phyloP scores from a whole-genome alignment of 2,888 invertebrate species.

The Peribatodes rhomboidaria region DNA sequence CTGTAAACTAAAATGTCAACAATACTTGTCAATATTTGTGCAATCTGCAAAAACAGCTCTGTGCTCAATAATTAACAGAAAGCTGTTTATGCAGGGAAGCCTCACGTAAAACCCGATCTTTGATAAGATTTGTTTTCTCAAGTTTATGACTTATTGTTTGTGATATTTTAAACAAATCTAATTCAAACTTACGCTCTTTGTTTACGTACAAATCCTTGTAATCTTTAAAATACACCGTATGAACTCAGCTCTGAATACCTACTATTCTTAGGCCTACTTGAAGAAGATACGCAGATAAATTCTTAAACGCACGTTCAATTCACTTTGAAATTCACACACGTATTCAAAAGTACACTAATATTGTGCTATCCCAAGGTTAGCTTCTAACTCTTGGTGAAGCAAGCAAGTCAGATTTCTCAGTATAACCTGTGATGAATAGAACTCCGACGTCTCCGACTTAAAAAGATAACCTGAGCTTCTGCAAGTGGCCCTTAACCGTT shows the following conservation, averaged over 20 bases:
- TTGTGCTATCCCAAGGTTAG: too few relatives aligned
- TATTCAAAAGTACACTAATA: too few relatives aligned
- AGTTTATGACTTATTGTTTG: not conserved
- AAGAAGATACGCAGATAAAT: too few relatives aligned
- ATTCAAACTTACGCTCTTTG: constrained; percentile 4
- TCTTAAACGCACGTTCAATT: too few relatives aligned
- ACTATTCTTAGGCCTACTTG: not conserved
- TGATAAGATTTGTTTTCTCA: constrained; percentile 7
- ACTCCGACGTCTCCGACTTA: too few relatives aligned
- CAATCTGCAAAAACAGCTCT: constrained; percentile 1
- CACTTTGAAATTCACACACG: too few relatives aligned
- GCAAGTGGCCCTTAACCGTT: too few relatives aligned
- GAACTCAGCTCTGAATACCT: not conserved
- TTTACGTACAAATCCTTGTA: not conserved
- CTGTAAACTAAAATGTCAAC: not conserved
- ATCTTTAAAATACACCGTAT: not conserved
- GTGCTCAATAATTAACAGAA: not conserved
- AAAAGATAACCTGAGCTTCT: too few relatives aligned
- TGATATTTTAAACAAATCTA: constrained; percentile 19
- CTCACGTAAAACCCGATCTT: not conserved
- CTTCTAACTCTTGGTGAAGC: too few relatives aligned
- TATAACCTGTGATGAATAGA: too few relatives aligned
- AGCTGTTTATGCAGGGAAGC: not conserved
- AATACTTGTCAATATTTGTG: constrained; percentile 7
- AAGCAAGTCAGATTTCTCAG: too few relatives aligned